A percentile compares a stretch with the other conserved stretches of the same genome.
Evolutionary conservation across 2,888 invertebrate species (phyloP).

Genomic region (Heliconius sara): DNA sequence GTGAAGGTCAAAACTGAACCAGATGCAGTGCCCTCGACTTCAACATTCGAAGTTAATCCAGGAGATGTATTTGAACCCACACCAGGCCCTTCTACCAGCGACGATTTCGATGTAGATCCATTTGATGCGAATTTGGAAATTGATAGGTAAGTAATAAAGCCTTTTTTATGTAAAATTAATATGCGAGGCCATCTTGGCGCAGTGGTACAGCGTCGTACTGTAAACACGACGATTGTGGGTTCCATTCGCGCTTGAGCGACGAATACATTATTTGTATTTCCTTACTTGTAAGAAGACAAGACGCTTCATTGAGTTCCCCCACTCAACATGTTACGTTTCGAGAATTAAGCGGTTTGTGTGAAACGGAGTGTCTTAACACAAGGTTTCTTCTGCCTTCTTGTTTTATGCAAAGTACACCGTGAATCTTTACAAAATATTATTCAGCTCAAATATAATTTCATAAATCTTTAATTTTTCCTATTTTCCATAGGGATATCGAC

Average conservation of each 20-base stretch:
- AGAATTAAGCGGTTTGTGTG: not conserved
- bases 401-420: not conserved
- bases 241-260: not conserved
- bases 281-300: not conserved
- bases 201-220: not conserved
- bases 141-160: constrained; percentile 52
- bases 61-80: constrained; percentile 50
- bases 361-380: not conserved
- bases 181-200: not conserved
- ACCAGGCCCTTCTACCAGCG: constrained; percentile 62
- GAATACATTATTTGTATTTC: not conserved
- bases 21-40: constrained; percentile 66
- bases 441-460: not conserved
- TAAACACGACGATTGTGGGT: not conserved
- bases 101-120: constrained; percentile 44
- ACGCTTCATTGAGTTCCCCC: not conserved
- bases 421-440: not conserved
- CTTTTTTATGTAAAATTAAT: not conserved
- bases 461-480: not conserved
- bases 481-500: constrained; percentile 68
- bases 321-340: not conserved
- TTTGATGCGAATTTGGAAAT: constrained; percentile 39
- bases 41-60: constrained; percentile 56
- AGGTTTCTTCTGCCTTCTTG: not conserved
- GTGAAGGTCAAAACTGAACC: constrained; percentile 63